Percentiles rank a stretch among this genome's conserved stretches.
Conservation (phyloP, 2,113 vertebrate genomes). For the Chrysochloris asiatica region DNA sequence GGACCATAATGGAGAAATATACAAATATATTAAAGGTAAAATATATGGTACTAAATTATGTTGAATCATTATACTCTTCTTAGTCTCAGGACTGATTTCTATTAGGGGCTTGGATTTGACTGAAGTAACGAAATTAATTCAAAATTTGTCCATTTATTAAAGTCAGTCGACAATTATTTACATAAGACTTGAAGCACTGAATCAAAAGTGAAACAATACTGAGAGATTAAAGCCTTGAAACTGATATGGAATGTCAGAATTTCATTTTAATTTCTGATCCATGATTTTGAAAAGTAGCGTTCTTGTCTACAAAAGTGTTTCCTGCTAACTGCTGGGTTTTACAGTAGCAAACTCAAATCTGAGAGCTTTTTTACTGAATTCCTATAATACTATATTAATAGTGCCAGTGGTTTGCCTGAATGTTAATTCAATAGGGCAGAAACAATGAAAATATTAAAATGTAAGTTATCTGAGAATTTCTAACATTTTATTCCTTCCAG, state of each 20-base stretch:
- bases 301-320: slow-evolving; percentile 7
- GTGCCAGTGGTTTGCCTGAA: background rate
- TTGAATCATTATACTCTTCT: background rate
- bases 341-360: background rate
- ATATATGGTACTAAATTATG: background rate
- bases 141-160: slow-evolving; percentile 6
- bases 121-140: background rate
- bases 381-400: background rate
- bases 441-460: slow-evolving; percentile 36
- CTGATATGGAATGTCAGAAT: background rate
- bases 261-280: background rate
- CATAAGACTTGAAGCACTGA: background rate
- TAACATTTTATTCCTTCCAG: background rate
- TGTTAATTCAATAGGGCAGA: slow-evolving; percentile 1
- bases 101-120: background rate
- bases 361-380: background rate
- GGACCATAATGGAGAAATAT: too few species aligned
- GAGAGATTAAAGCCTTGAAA: background rate
- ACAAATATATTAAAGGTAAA: background rate
- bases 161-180: background rate
- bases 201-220: slow-evolving; percentile 15
- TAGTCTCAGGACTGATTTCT: slow-evolving; percentile 1
- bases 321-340: background rate
- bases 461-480: background rate
- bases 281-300: background rate